phyloP scores from a whole-genome alignment of 2,113 vertebrate genomes.

The Rostratula benghalensis region DNA sequence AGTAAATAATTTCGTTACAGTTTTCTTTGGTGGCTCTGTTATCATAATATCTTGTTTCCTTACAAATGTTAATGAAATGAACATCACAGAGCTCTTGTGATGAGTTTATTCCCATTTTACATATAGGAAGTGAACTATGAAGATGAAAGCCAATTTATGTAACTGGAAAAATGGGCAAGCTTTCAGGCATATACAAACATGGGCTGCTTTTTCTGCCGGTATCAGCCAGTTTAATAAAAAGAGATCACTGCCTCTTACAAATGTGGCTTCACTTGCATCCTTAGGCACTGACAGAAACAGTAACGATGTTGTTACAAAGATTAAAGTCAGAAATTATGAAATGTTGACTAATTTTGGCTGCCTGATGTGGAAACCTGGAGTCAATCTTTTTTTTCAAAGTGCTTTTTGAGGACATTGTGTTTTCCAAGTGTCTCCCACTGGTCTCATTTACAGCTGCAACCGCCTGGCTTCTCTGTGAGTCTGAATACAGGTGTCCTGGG shows the following conservation, averaged over 20 bases:
- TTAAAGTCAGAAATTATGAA: background rate
- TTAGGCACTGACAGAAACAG: background rate
- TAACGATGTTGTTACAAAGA: background rate
- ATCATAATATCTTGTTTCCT: background rate
- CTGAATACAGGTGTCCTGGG: background rate
- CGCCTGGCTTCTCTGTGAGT: background rate
- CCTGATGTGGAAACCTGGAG: background rate
- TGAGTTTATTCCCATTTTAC: slow-evolving; percentile 22
- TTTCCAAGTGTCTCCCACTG: background rate
- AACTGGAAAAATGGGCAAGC: background rate
- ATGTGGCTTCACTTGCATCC: background rate
- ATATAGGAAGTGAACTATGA: background rate
- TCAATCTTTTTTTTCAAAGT: background rate
- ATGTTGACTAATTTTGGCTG: background rate
- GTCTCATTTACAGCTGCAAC: background rate
- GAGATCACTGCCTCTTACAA: background rate
- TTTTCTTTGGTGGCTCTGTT: background rate
- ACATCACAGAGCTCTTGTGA: slow-evolving; percentile 10
- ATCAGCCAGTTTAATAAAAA: background rate
- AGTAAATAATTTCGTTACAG: slow-evolving; percentile 4
- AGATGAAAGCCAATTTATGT: slow-evolving; percentile 28
- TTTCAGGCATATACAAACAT: background rate
- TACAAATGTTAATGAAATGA: slow-evolving; percentile 24
- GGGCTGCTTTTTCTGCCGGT: background rate
- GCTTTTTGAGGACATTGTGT: background rate